Evolutionary conservation across 92 coral and sea anemone species (phyloP), one percentile per base, ranked within the genome.

Genomic region (Porites lobata): DNA sequence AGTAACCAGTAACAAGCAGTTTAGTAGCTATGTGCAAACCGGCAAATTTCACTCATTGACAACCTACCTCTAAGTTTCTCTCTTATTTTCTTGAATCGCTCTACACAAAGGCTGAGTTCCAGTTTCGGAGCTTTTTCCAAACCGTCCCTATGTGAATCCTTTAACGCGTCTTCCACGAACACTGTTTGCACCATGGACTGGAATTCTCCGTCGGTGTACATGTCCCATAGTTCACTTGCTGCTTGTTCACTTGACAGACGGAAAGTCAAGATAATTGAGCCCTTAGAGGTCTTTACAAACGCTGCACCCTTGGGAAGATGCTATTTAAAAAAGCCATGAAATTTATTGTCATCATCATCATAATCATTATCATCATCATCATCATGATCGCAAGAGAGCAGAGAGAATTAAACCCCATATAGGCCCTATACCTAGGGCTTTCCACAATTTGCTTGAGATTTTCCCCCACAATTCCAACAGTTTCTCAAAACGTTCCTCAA

Each of bases 171-270:
- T 32, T 66, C 84, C 8, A 93, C 74, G 70, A 96, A 78, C 9
- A 78, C 76, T 20, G 82, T 82, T 50, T 68, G 83, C 3, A 97
- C 79, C 57, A 13, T 77, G 12, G 78, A 52, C 21, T 86, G 84
- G 18, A 97, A 86, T 10, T 65, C 50, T 10, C 75, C 81, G 7
- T 88, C 63, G 3, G 65, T 77, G 84, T 91, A 95, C 94, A 94
- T 92, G 50, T 91, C 75, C 99, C 98, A 93, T 24, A 97, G 72
- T 54, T 86, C 72, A 17, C 82, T 86, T 5, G 98, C 95, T 1
- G 98, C 98, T 5, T 88, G 81, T n/a, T 88, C 94, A 51, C 93
- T 88, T n/a, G 98, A 97, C 72, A 97, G 85, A 10, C 99, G 92
- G 50, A 97, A 95, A 65, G 93, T 79, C 29, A 92, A 73, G 24